These are phyloP conservation scores for Tricholauxania praeusta DNA, from an alignment of 2,888 invertebrate genomes.

Conservation along the genomic window DNA sequence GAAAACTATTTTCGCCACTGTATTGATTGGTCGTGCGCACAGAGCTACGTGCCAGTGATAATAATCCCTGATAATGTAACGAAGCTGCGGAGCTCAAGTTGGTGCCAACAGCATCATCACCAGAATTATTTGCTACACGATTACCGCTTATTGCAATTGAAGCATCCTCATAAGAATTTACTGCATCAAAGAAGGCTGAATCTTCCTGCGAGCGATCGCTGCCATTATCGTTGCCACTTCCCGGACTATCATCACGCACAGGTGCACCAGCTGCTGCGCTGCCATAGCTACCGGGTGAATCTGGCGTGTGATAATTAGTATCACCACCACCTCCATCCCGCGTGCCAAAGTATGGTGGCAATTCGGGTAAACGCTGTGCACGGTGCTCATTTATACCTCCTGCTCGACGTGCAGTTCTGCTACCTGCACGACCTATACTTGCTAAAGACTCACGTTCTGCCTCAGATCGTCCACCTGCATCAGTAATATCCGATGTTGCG, in stretches of 20 bases:
- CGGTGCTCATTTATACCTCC: slow-evolving; percentile 25
- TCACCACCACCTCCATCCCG: slow-evolving; percentile 11
- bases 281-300: slow-evolving; percentile 25
- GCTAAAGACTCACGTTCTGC: slow-evolving; percentile 52
- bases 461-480: slow-evolving; percentile 73
- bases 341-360: slow-evolving; percentile 15
- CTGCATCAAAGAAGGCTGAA: slow-evolving; percentile 63
- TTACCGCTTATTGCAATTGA: slow-evolving; percentile 40
- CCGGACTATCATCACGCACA: slow-evolving; percentile 51
- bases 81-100: slow-evolving; percentile 24
- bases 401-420: slow-evolving; percentile 39
- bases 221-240: slow-evolving; percentile 59
- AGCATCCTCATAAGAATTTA: slow-evolving; percentile 61
- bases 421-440: slow-evolving; percentile 28
- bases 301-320: slow-evolving; percentile 25
- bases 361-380: slow-evolving; percentile 20
- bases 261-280: slow-evolving; percentile 45
- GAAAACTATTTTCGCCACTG: slow-evolving; percentile 64
- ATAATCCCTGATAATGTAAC: slow-evolving; percentile 56
- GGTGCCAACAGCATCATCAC: slow-evolving; percentile 15
- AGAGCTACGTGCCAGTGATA: slow-evolving; percentile 65
- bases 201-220: slow-evolving; percentile 63
- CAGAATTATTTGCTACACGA: slow-evolving; percentile 1
- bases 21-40: slow-evolving; percentile 65
- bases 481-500: slow-evolving; percentile 79